Base-by-base conservation (phyloP, 1,140 invertebrate genomes). In the Meloidogyne floridensis region DNA sequence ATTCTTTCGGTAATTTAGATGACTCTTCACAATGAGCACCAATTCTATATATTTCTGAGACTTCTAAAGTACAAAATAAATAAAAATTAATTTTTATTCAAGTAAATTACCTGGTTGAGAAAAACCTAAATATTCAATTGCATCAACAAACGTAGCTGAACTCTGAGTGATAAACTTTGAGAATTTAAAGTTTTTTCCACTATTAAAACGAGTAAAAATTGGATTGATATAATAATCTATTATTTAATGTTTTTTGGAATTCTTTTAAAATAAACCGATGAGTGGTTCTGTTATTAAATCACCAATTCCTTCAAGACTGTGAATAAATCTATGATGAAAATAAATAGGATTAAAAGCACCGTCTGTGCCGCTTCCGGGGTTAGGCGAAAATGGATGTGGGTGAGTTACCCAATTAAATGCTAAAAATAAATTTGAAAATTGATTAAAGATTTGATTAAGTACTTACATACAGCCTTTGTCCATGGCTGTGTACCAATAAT, bases 361-460 rank as follows among this genome's bases (percentile, higher is more conserved):
- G 18, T 79, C 47, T 72, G 18, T 15, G n/a, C 59, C 54, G 10
- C 47, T 59, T 11, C 42, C 51, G 18, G 54, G 32, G 47, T 20
- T 71, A 51, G 54, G 80, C 51, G 59, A 81, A 80, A 54, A 76
- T 10, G 56, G 80, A 10, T 77, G 65, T 72, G 51, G 77, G 71
- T 81, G 72, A 7, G 65, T 75, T 18, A 80, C 75, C 80, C 80
- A 81, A 77, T 76, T 81, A 11, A 69, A 53, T 9, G 72, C 80
- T 81, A 54, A 70, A 70, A 32, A 74, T 1, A n/a, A n/a, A n/a
- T 74, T 15, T 15, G 2, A 53, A n/a, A 74, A n/a, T 79, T 71
- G 42, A 3, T 42, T 20, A 10, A 79, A 15, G 11, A 6, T 2
- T 51, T n/a, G 10, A 10, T 54, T 18, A 32, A 71, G 13, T 47